Evolutionary conservation across 2,888 invertebrate genomes (phyloP), one percentile per base, ranked within the genome.

Genomic region (Parnassius apollo): DNA sequence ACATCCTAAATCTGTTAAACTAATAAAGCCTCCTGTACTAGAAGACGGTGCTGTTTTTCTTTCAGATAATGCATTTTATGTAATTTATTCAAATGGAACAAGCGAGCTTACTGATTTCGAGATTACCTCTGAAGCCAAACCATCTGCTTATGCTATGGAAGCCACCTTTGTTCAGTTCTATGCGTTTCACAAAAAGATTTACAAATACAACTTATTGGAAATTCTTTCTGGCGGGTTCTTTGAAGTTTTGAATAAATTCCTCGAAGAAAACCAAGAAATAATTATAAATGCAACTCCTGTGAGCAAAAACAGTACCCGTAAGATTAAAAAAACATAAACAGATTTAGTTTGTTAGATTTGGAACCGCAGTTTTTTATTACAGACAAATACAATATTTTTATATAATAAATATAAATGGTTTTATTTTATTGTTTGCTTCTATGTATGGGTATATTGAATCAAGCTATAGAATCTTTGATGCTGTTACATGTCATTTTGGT

Each of bases 131-230:
- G 49, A 69, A 1, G 74, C 71, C 0, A 75, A 72, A 4, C 86
- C 88, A 0, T 72, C 82, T 0, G 88, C 87, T 2, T 82, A 75
- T 46, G 73, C 76, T 0, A 66, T 80, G 61, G 87, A 88, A 65
- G 81, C 74, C 0, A 71, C 81, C 0, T 61, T 86, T 0, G 68
- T 87, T 1, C 80, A 86, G 45, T 88, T 81, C 65, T 84, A 74
- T n/a, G 86, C 72, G 9, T 76, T 81, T 55, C 69, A 88, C 8
- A 87, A 89, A 65, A 82, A 80, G 2, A 82, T 90, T 42, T 89
- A 88, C 56, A 77, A 83, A 65, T 87, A 82, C 70, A 85, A 88
- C 57, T 3, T 88, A 1, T 12, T 72, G 25, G 18, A 79, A 0
- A 42, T 42, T 0, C 11, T 82, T 0, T 8, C 75, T 7, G 46